A percentile compares a stretch with the other conserved stretches of the same genome.
phyloP scores from a whole-genome alignment of 2,888 invertebrate species.

The Amaurobius ferox region DNA sequence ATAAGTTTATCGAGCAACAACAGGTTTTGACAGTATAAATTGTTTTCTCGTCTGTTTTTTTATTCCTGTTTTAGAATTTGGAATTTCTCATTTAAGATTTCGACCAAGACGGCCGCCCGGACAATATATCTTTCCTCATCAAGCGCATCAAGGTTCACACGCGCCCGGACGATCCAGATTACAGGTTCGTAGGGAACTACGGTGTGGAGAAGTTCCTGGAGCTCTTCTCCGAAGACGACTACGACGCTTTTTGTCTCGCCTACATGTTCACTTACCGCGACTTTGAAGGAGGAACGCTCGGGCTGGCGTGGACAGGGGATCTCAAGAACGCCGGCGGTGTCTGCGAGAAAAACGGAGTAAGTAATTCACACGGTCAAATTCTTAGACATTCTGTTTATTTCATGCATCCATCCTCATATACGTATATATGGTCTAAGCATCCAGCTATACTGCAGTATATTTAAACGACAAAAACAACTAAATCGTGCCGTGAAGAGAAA shows the following conservation, averaged over 20 bases:
- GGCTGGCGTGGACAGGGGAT: conserved; percentile 98
- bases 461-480: no score
- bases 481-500: no score
- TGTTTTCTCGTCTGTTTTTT: no score
- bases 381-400: no score
- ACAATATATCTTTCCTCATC: conserved; percentile 96
- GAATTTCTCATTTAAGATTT: no score
- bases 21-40: no score
- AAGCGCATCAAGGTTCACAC: conserved; percentile 96
- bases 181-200: conserved; percentile 95
- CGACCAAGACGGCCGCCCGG: conserved; percentile 92
- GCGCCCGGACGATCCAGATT: conserved; percentile 87
- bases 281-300: conserved; percentile 96
- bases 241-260: conserved; percentile 98
- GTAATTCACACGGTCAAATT: conserved; percentile 76
- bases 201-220: conserved; percentile 99
- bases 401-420: no score
- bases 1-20: no score
- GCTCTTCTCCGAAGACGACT: conserved; percentile 98
- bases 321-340: conserved; percentile 97
- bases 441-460: no score
- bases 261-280: conserved; percentile 99
- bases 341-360: conserved; percentile 96
- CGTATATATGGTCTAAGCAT: no score
- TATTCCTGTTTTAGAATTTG: conserved; percentile 76